Percentiles rank a stretch among this genome's conserved stretches.
These are phyloP conservation scores for Nanorana parkeri DNA, from an alignment of 2,113 vertebrate genomes.

Conservation along the genomic window DNA sequence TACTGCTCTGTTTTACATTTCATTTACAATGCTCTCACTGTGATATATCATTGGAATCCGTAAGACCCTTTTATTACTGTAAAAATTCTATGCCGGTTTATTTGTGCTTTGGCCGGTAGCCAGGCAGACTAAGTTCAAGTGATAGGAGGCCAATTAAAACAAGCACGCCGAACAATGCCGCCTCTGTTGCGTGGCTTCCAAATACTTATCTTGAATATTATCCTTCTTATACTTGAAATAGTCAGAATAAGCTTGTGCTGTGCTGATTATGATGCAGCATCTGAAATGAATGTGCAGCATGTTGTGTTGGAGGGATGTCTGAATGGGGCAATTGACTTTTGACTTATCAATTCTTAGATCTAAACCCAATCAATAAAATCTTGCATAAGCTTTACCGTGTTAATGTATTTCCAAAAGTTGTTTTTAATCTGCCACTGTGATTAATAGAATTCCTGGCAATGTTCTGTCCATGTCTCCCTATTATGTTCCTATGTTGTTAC, in stretches of 20 bases:
- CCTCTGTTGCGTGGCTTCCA: conserved; percentile 10
- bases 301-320: neutral
- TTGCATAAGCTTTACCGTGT: too few species aligned
- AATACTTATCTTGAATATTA: conserved; percentile 24
- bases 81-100: conserved; percentile 14
- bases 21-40: neutral
- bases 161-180: neutral
- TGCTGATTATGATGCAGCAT: neutral
- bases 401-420: too few species aligned
- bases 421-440: too few species aligned
- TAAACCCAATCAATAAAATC: too few species aligned
- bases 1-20: neutral
- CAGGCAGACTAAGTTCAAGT: conserved; percentile 3
- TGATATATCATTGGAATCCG: neutral
- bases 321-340: neutral
- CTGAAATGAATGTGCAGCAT: neutral
- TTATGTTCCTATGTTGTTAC: too few species aligned
- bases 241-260: neutral
- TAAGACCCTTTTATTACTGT: neutral
- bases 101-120: conserved; percentile 2
- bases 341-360: neutral
- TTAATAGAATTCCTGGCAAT: too few species aligned
- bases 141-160: conserved; percentile 13
- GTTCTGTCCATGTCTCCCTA: too few species aligned
- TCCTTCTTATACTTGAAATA: neutral